Base-by-base conservation (phyloP, 2,113 vertebrate species). In the Alligator sinensis region DNA sequence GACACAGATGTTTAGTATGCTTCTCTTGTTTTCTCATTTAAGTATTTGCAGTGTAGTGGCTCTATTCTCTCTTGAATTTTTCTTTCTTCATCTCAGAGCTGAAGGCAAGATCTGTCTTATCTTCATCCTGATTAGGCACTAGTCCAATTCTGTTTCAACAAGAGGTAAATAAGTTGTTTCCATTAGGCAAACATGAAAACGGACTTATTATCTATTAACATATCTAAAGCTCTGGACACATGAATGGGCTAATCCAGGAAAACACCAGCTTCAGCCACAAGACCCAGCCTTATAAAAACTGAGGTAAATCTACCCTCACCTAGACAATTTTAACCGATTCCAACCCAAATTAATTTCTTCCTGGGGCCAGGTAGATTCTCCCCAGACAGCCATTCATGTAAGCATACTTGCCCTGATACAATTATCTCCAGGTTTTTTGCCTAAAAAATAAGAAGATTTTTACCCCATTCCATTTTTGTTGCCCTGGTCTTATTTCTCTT, bases 21-120 rank as follows among this genome's bases (percentile, higher is more conserved):
- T 91, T 82, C 64, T 81, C 91, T 94, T 72, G 14, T 86, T 76
- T 89, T 82, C 57, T 90, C 47, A 62, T 17, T 81, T 87, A 83
- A 91, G 2, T 5, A 72, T 80, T 90, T 86, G 24, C 12, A 57
- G 54, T 13, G 55, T 1, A 55, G 3, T 2, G 60, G 27, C 7
- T 34, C 4, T 17, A 7, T 77, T 89, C 86, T 60, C 12, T 54
- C 72, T 25, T 11, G 5, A 0, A 0, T 6, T 84, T 70, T 81
- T 81, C 15, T 14, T 80, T 82, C 25, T 80, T 47, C 79, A 38
- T 84, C 30, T 86, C 57, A 77, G 80, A 88, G 61, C 15, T 82
- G 62, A 28, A 2, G 82, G n/a, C 24, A 55, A 2, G 61, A 80
- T 27, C 21, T 34, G 1, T 70, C 57, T 64, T 78, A 3, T 21